Base-by-base conservation (phyloP, 2,113 vertebrate genomes). In the Gymnorhina tibicen region DNA sequence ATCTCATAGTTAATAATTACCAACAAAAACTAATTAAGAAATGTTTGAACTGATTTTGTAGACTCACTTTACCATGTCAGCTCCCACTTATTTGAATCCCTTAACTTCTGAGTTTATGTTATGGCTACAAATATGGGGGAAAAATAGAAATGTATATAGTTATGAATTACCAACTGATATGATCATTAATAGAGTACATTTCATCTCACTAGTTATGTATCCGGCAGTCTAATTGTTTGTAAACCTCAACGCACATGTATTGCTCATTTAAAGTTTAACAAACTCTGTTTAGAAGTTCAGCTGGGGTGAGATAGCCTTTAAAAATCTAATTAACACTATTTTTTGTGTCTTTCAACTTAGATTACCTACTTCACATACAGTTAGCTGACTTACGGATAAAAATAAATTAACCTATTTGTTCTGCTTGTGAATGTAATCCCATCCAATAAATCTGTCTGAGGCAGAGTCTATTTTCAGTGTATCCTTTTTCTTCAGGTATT, bases 251-350 rank as follows among this genome's bases (percentile, higher is more conserved):
- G 14, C 22, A 49, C 35, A 26, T 14, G 5, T 58, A 42, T 58
- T 87, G n/a, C 33, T 90, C 50, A 66, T 80, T 82, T 3, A 1
- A 86, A 96, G 47, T 89, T 85, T 73, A 67, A 53, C 32, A 83
- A 60, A 95, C 39, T 69, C n/a, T 20, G 11, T 42, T 60, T 33
- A 90, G 55, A 76, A 88, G 90, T 88, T 95, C 85, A 88, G 3
- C 41, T 69, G 19, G 63, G 83, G 75, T 95, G 67, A 93, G 70
- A 85, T 26, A 91, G 49, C 50, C 91, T 91, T 85, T 90, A 91
- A 75, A 95, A 94, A 93, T 59, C 64, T 91, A 89, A 95, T 94
- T 93, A 95, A 66, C 42, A 49, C 15, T 64, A 33, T 39, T 83
- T 91, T 92, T 80, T 94, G 37, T 73, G 30, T 85, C 81, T 62